Conservation (phyloP, 2,888 invertebrate species). For the Plagodis dolabraria region DNA sequence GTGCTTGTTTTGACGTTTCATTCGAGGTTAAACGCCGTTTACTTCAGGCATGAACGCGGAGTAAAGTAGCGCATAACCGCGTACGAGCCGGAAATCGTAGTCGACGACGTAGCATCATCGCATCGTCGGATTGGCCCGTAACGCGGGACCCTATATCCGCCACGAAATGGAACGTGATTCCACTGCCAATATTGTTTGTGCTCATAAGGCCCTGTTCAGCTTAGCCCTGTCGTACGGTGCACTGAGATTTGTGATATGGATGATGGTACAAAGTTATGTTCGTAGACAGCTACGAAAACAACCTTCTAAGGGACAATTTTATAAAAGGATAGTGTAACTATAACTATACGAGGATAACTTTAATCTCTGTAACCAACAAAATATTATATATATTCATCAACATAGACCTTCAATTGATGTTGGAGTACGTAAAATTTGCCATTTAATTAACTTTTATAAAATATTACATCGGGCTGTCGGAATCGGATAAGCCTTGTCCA, state of each 20-base stretch:
- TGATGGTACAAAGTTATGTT: constrained; percentile 6
- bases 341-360: no score
- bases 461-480: no score
- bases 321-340: no score
- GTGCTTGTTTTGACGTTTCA: constrained; percentile 48
- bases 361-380: no score
- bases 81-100: constrained; percentile 70
- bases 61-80: constrained; percentile 60
- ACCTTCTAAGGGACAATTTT: no score
- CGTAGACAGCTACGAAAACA: no score
- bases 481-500: no score
- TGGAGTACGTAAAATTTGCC: no score
- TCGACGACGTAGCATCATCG: constrained; percentile 71
- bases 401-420: no score
- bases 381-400: no score
- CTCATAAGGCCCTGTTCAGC: constrained; percentile 45
- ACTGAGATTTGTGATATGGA: constrained; percentile 23
- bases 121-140: constrained; percentile 66
- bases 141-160: constrained; percentile 74
- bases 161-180: constrained; percentile 74
- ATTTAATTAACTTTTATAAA: no score
- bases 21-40: constrained; percentile 44
- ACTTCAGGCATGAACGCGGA: constrained; percentile 53
- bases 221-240: constrained; percentile 38
- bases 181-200: constrained; percentile 63